phyloP scores from a whole-genome alignment of 2,113 vertebrate species.

The Toxotes chatareus region DNA sequence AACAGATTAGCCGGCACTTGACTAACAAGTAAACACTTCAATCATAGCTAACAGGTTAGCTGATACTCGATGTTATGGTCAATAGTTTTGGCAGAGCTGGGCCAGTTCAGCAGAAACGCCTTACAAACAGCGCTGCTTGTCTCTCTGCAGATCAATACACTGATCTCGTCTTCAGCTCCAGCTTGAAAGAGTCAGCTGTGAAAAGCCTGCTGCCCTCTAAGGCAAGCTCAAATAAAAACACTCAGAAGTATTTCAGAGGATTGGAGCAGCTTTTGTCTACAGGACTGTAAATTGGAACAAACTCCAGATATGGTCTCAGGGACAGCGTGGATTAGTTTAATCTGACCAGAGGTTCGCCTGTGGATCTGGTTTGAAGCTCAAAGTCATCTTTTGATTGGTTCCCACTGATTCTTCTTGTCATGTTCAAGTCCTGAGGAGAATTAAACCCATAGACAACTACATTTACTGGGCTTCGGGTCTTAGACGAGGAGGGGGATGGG shows the following conservation, averaged over 20 bases:
- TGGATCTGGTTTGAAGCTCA: conserved; percentile 23
- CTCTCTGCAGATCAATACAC: neutral
- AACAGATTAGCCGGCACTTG: neutral
- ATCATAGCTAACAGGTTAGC: neutral
- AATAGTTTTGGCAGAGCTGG: neutral
- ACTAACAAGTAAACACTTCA: neutral
- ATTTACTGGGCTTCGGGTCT: neutral
- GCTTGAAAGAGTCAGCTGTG: neutral
- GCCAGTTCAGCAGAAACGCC: neutral
- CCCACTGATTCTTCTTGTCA: conserved; percentile 18
- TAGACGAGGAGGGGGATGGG: too few relatives aligned
- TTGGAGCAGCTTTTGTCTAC: conserved; percentile 40
- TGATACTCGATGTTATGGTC: neutral
- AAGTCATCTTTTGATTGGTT: conserved; percentile 20
- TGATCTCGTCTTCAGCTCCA: neutral
- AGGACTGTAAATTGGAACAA: conserved; percentile 37
- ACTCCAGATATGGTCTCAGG: conserved; percentile 53
- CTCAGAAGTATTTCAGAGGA: conserved; percentile 29
- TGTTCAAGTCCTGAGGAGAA: conserved; percentile 24
- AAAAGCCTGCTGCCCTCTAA: neutral
- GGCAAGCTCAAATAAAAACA: conserved; percentile 19
- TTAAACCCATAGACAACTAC: conserved; percentile 3
- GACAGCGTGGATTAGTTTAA: conserved; percentile 50
- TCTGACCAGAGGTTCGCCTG: conserved; percentile 35
- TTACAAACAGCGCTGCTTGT: neutral